Conservation (phyloP, 2,113 vertebrate genomes). For the Serinus canaria region DNA sequence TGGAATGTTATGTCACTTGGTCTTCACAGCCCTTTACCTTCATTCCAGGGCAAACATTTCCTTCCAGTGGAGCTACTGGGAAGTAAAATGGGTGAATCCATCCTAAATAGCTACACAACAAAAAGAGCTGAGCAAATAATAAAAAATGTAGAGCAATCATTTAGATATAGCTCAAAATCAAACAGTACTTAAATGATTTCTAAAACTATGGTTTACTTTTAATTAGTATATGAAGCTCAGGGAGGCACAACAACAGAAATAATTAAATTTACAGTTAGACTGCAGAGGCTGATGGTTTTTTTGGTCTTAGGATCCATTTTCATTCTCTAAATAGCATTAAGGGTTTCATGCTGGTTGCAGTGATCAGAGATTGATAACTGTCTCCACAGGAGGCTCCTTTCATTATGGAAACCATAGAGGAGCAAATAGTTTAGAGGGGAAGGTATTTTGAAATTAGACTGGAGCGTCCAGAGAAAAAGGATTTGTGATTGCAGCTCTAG, state of each 20-base stretch:
- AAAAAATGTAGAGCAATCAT: background rate
- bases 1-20: background rate
- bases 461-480: background rate
- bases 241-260: background rate
- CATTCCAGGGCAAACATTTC: background rate
- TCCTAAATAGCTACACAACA: background rate
- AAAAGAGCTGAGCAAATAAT: background rate
- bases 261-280: background rate
- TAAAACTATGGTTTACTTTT: background rate
- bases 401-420: background rate
- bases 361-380: background rate
- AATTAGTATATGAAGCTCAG: background rate
- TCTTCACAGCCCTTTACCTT: background rate
- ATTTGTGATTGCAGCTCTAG: background rate
- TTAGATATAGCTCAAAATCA: constrained; percentile 4
- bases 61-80: background rate
- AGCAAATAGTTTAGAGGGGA: background rate
- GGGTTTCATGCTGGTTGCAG: background rate
- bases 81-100: background rate
- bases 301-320: background rate
- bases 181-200: background rate
- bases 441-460: constrained; percentile 10
- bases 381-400: constrained; percentile 4
- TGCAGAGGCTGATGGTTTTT: background rate
- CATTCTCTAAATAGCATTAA: constrained; percentile 3